Base-by-base conservation (phyloP, 2,113 vertebrate species). In the Acanthochromis polyacanthus region DNA sequence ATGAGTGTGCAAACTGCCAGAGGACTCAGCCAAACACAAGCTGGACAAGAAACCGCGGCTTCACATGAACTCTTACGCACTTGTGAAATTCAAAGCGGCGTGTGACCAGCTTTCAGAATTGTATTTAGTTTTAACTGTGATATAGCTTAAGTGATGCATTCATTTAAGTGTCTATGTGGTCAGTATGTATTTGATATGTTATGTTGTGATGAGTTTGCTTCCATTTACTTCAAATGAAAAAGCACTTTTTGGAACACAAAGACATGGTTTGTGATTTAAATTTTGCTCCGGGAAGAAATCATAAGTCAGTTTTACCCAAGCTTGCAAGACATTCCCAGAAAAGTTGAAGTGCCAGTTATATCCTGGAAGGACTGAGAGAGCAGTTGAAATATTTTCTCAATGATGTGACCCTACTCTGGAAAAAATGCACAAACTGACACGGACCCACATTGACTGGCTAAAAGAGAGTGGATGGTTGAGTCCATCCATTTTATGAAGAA, bases 381-480 rank as follows among this genome's bases (percentile, higher is more conserved):
- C 45, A 38, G 64, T 69, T 79, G 68, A 81, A 87, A 92, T 92
- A 82, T 51, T 83, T 89, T 87, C 32, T 85, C 51, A 62, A 1
- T 91, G 85, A 87, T 71, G 80, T 69, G 12, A 36, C 4, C 2
- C 19, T 17, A 0, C 4, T 53, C 12, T 65, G 81, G 71, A 62
- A 81, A 89, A 75, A 69, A 8, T 7, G 8, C 43, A 45, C 40
- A 19, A 56, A 53, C 17, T 30, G 45, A 11, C 79, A 40, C 2
- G 32, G 25, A 51, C 17, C 12, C 30, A 32, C 62, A 57, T 12
- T 20, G 30, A 30, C n/a, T 50, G 16, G 19, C 19, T 20, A 7
- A 58, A 65, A 20, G 23, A 51, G 10, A 55, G 0, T 25, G 25
- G 1, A 25, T 25, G 25, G 25, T 8, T 16, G 16, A 76, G 7